phyloP scores from a whole-genome alignment of 2,113 vertebrate species.

The Serinus canaria region DNA sequence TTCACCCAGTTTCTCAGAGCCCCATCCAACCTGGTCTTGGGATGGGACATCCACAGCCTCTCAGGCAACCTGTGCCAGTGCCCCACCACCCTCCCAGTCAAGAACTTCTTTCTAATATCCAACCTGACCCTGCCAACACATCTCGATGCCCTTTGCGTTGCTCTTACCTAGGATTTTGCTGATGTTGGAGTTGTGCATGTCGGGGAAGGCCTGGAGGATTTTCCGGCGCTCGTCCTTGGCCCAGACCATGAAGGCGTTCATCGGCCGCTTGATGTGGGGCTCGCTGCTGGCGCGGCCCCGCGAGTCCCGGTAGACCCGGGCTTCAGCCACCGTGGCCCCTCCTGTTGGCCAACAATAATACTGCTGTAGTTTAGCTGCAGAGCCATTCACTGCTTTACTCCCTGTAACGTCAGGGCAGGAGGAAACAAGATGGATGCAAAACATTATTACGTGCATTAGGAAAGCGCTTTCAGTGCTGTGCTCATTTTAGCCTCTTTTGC shows the following conservation, averaged over 20 bases:
- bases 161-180: constrained; percentile 98
- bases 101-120: fast-evolving
- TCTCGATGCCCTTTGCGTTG: background rate
- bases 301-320: constrained; percentile 94
- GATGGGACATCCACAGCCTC: background rate
- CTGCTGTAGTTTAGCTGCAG: constrained; percentile 90
- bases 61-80: fast-evolving
- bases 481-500: background rate
- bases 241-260: constrained; percentile 99
- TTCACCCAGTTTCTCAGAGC: background rate
- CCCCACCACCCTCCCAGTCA: too few relatives aligned
- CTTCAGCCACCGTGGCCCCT: constrained; percentile 94
- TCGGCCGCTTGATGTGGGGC: constrained; percentile 98
- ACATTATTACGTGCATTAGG: constrained; percentile 72
- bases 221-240: constrained; percentile 98
- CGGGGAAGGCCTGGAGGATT: constrained; percentile 98
- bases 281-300: constrained; percentile 94
- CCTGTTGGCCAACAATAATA: constrained; percentile 98
- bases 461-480: constrained; percentile 3
- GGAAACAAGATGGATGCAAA: constrained; percentile 81
- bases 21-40: background rate
- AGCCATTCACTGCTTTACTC: constrained; percentile 90
- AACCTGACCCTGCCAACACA: background rate
- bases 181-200: constrained; percentile 99
- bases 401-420: constrained; percentile 84